Conservation (phyloP, 1,140 invertebrate genomes). For the Kradibia gibbosae region DNA sequence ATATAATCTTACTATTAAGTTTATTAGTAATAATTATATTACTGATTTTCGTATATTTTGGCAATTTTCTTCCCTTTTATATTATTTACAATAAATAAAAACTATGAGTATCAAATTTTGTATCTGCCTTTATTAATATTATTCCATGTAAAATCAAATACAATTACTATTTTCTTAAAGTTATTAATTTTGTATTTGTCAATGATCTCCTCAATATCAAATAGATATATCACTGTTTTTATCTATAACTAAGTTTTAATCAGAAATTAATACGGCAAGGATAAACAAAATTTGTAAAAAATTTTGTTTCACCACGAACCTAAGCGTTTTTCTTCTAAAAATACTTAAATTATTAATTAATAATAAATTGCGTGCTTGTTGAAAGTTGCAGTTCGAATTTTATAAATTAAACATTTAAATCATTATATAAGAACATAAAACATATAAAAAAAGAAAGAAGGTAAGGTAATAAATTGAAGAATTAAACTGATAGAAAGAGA, state of each 20-base stretch:
- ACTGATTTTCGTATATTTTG: no score
- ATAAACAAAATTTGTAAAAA: conserved; percentile 15
- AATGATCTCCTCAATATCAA: background rate
- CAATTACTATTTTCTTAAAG: no score
- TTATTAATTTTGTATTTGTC: no score
- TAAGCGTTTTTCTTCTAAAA: background rate
- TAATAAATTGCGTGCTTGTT: conserved; percentile 45
- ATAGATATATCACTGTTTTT: background rate
- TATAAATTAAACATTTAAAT: conserved; percentile 34
- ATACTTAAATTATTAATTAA: conserved; percentile 21
- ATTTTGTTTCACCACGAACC: background rate
- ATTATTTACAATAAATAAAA: no score
- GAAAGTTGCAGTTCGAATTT: conserved; percentile 46
- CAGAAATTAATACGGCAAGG: no score
- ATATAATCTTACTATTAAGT: background rate
- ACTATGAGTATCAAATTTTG: background rate
- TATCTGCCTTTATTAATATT: background rate
- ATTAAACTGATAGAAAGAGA: background rate
- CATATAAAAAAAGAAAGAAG: background rate
- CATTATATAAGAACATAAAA: conserved; percentile 24
- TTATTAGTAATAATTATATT: conserved; percentile 11
- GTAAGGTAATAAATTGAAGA: no score
- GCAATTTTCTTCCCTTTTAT: no score
- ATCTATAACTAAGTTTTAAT: background rate
- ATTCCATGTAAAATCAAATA: background rate